phyloP scores from a whole-genome alignment of 2,888 invertebrate genomes.

The Hypomecis atomaria region DNA sequence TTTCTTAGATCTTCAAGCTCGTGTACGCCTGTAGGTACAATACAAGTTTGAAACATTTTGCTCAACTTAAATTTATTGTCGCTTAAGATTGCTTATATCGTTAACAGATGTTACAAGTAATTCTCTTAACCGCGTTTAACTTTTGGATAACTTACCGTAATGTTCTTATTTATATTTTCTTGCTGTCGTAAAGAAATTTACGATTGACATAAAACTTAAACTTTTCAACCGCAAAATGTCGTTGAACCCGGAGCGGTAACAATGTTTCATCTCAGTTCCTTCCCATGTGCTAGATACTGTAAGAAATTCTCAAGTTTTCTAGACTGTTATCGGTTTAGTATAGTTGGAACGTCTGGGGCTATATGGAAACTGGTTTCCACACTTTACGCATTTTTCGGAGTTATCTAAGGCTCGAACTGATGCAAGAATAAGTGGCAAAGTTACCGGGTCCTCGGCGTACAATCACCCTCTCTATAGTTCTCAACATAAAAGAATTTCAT shows the following conservation, averaged over 20 bases:
- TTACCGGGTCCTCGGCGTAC: constrained; percentile 55
- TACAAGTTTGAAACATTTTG: constrained; percentile 9
- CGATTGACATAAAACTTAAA: constrained; percentile 39
- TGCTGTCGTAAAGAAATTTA: constrained; percentile 34
- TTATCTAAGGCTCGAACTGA: constrained; percentile 51
- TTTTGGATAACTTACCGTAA: constrained; percentile 30
- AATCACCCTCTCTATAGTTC: constrained; percentile 48
- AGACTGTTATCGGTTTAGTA: constrained; percentile 1
- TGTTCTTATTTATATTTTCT: constrained; percentile 36
- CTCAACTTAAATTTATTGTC: constrained; percentile 11
- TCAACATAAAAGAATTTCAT: constrained; percentile 46
- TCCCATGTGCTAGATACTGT: constrained; percentile 21
- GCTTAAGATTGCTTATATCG: constrained; percentile 13
- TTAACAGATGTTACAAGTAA: constrained; percentile 26
- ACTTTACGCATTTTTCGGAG: constrained; percentile 44
- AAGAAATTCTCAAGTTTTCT: constrained; percentile 10
- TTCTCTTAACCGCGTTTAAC: constrained; percentile 32
- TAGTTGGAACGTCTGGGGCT: constrained; percentile 11
- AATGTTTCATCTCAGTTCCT: constrained; percentile 33
- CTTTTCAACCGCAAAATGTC: constrained; percentile 39
- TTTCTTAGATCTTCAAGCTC: constrained; percentile 17
- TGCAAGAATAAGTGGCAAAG: constrained; percentile 58
- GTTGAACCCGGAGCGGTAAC: constrained; percentile 25
- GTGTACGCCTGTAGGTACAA: constrained; percentile 1
- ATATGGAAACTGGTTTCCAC: constrained; percentile 33